phyloP scores from a whole-genome alignment of 2,888 invertebrate genomes.

The Gymnocheta viridis region DNA sequence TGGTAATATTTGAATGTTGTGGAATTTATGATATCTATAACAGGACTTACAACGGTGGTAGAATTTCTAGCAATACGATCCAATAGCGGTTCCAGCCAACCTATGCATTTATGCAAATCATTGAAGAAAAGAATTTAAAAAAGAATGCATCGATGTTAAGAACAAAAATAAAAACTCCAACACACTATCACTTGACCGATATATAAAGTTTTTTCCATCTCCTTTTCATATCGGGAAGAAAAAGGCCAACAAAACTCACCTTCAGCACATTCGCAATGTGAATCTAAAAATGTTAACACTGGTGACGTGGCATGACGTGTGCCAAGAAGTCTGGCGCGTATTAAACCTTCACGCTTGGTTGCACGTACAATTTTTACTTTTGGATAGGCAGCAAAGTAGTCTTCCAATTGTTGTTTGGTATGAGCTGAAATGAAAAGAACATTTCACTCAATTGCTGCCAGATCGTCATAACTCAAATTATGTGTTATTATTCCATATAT shows the following conservation, averaged over 20 bases:
- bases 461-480: neutral
- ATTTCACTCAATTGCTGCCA: too few relatives aligned
- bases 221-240: too few relatives aligned
- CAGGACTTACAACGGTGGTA: conserved; percentile 96
- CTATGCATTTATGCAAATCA: too few relatives aligned
- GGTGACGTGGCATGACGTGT: conserved; percentile 92
- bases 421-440: conserved; percentile 86
- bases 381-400: conserved; percentile 94
- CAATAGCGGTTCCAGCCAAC: conserved; percentile 96
- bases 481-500: neutral
- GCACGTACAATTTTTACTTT: conserved; percentile 97
- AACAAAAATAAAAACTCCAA: too few relatives aligned
- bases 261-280: conserved; percentile 98
- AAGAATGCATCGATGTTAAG: too few relatives aligned
- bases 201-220: too few relatives aligned
- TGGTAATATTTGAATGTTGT: conserved; percentile 95
- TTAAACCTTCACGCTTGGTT: conserved; percentile 95
- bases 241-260: conserved; percentile 83
- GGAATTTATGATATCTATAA: conserved; percentile 97
- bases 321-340: conserved; percentile 95
- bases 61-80: conserved; percentile 93
- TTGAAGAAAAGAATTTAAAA: too few relatives aligned
- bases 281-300: conserved; percentile 97
- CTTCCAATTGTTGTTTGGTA: conserved; percentile 93
- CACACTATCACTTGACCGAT: too few relatives aligned